A percentile compares a stretch with the other conserved stretches of the same genome.
These are phyloP conservation scores for Galerucella nymphaeae DNA, from an alignment of 2,888 invertebrate species.

Conservation along the genomic window DNA sequence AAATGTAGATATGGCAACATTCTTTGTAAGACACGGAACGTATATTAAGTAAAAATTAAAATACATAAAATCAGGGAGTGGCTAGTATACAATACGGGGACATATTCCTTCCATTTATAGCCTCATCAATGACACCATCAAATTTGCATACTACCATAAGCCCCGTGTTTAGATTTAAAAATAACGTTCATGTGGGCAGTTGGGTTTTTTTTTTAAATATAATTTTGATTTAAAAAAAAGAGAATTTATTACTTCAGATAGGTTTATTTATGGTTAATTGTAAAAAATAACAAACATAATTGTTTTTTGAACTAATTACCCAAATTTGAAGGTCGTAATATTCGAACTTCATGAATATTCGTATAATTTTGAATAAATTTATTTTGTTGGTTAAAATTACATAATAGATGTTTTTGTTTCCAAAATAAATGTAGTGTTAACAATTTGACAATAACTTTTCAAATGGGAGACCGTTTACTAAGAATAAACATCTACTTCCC, in stretches of 20 bases:
- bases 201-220: background rate
- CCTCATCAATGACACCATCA: slow-evolving; percentile 13
- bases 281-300: background rate
- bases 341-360: background rate
- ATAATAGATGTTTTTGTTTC: background rate
- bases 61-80: slow-evolving; percentile 13
- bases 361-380: background rate
- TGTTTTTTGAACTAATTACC: background rate
- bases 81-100: background rate
- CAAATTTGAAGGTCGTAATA: background rate
- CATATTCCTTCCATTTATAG: slow-evolving; percentile 18
- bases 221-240: background rate
- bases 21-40: background rate
- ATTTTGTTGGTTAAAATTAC: background rate
- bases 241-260: background rate
- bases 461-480: too few relatives aligned
- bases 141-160: slow-evolving; percentile 9
- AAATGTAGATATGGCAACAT: background rate
- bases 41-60: background rate
- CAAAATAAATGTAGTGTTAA: too few relatives aligned
- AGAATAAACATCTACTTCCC: too few relatives aligned
- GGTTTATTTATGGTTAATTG: background rate
- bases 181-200: background rate
- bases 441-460: too few relatives aligned
- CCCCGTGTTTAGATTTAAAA: background rate